Evolutionary conservation across 2,888 invertebrate genomes (phyloP).

Genomic region (Caenorhabditis becei): DNA sequence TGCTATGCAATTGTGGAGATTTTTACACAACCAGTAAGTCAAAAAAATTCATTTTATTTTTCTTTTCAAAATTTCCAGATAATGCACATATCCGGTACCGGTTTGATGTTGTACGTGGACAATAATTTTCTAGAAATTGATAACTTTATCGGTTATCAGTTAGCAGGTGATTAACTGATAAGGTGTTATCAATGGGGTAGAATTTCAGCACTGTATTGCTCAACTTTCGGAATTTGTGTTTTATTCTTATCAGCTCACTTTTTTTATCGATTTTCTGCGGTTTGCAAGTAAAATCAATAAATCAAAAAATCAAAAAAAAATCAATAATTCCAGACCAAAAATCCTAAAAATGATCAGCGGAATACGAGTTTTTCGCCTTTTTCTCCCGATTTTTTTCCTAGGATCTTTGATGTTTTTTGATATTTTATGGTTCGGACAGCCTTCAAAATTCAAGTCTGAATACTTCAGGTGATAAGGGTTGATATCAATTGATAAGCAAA

Average conservation of each 20-base stretch:
- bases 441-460: constrained; percentile 16
- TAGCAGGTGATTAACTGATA: constrained; percentile 28
- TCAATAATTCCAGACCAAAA: constrained; percentile 24
- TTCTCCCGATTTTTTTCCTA: constrained; percentile 13
- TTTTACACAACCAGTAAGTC: constrained; percentile 25
- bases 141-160: constrained; percentile 1
- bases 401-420: constrained; percentile 24
- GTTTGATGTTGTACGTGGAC: constrained; percentile 22
- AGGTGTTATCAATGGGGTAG: too few species aligned
- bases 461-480: constrained; percentile 9
- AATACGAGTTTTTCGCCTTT: constrained; percentile 8
- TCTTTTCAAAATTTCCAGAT: constrained; percentile 16
- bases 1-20: constrained; percentile 26
- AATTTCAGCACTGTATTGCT: constrained; percentile 27
- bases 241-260: constrained; percentile 30
- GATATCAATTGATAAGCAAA: background rate
- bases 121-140: background rate
- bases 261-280: constrained; percentile 27
- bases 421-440: constrained; percentile 26
- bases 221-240: constrained; percentile 27
- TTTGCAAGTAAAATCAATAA: constrained; percentile 22
- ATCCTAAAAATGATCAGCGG: constrained; percentile 18
- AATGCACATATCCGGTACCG: constrained; percentile 23
- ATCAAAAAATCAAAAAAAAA: background rate
- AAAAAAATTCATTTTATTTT: background rate